phyloP scores from a whole-genome alignment of 2,888 invertebrate species.

The Bellardia bayeri region DNA sequence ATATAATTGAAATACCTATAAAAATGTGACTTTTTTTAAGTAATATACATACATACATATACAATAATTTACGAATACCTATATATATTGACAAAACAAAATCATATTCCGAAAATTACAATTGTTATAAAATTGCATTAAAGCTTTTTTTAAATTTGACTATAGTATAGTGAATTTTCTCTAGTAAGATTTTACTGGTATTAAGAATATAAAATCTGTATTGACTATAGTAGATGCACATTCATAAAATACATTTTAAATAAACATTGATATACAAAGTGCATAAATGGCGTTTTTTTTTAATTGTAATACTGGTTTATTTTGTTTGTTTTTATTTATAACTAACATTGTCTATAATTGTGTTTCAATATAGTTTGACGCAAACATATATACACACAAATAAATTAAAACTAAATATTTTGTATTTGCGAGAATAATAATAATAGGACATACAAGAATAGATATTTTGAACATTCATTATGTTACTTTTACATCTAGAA shows the following conservation, averaged over 20 bases:
- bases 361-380: slow-evolving; percentile 33
- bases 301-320: slow-evolving; percentile 41
- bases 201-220: not conserved
- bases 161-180: not conserved
- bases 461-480: slow-evolving; percentile 33
- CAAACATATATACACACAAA: slow-evolving; percentile 13
- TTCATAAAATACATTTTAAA: slow-evolving; percentile 33
- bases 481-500: slow-evolving; percentile 29
- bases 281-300: slow-evolving; percentile 28
- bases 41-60: not conserved
- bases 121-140: slow-evolving; percentile 44
- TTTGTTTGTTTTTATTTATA: slow-evolving; percentile 23
- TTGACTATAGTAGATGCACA: slow-evolving; percentile 33
- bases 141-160: slow-evolving; percentile 44
- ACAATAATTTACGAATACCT: slow-evolving; percentile 12
- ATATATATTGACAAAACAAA: slow-evolving; percentile 20
- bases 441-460: slow-evolving; percentile 23
- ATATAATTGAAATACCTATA: slow-evolving; percentile 27
- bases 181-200: not conserved
- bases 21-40: slow-evolving; percentile 4
- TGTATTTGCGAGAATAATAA: slow-evolving; percentile 19
- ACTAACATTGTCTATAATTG: slow-evolving; percentile 42
- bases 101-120: slow-evolving; percentile 22
- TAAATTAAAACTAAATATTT: slow-evolving; percentile 29
- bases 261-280: slow-evolving; percentile 51